Percentiles rank a stretch among this genome's conserved stretches.
These are phyloP conservation scores for Xylota segnis DNA, from an alignment of 2,888 invertebrate species.

Conservation along the genomic window DNA sequence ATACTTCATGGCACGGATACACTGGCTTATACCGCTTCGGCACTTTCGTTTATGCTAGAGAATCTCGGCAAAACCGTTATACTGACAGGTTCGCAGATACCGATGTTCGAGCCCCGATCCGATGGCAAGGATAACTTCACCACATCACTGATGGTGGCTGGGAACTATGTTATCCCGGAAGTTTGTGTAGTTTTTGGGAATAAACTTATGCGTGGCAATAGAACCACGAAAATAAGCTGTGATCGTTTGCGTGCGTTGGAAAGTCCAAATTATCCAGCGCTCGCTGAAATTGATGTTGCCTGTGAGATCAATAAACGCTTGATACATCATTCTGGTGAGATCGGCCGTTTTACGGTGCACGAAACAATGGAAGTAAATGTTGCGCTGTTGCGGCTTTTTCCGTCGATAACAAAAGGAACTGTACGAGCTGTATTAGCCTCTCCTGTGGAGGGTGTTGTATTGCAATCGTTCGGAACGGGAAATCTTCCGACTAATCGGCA, in stretches of 20 bases:
- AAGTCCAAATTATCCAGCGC: conserved; percentile 92
- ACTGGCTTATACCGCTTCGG: conserved; percentile 97
- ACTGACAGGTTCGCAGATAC: conserved; percentile 97
- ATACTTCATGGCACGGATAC: conserved; percentile 98
- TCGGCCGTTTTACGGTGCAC: conserved; percentile 90
- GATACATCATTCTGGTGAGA: conserved; percentile 87
- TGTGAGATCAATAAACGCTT: conserved; percentile 86
- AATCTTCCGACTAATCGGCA: conserved; percentile 94
- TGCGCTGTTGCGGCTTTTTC: conserved; percentile 91
- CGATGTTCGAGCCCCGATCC: conserved; percentile 96
- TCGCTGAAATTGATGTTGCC: conserved; percentile 93
- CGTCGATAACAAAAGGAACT: conserved; percentile 92
- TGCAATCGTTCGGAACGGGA: conserved; percentile 97
- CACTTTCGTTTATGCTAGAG: conserved; percentile 98
- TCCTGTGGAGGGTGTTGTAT: conserved; percentile 92
- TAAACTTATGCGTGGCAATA: conserved; percentile 94
- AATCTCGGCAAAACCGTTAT: conserved; percentile 97
- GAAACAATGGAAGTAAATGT: conserved; percentile 92
- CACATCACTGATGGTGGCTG: conserved; percentile 95
- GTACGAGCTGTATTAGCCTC: conserved; percentile 90
- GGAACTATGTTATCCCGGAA: conserved; percentile 95
- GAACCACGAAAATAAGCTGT: conserved; percentile 83
- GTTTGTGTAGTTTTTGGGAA: conserved; percentile 96
- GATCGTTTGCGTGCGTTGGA: conserved; percentile 83
- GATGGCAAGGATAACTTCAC: conserved; percentile 98